These are phyloP conservation scores for Antechinus stuartii DNA, from an alignment of 2,113 vertebrate species.

Conservation along the genomic window DNA sequence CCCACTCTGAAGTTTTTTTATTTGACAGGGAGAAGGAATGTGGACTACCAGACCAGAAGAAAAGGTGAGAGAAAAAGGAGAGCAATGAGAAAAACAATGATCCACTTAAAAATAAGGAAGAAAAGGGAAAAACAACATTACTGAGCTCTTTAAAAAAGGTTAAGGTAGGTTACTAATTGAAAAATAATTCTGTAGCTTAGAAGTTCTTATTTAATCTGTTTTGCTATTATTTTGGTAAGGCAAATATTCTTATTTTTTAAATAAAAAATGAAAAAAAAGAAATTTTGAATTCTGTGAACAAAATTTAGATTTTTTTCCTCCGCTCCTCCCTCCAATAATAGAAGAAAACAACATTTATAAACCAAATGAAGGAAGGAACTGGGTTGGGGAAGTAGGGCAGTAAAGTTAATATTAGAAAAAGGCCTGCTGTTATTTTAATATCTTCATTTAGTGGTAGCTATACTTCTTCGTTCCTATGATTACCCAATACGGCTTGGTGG, in stretches of 20 bases:
- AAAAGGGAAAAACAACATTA: background rate
- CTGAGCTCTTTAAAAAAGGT: fast-evolving
- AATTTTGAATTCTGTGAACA: background rate
- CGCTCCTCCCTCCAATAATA: background rate
- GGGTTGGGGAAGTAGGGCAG: background rate
- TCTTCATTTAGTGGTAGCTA: background rate
- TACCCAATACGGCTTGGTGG: background rate
- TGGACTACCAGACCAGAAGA: background rate
- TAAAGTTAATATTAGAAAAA: background rate
- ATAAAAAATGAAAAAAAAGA: background rate
- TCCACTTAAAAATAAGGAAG: background rate
- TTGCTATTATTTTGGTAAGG: too few relatives aligned
- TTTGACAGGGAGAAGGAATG: fast-evolving
- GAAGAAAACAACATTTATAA: background rate
- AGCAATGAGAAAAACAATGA: fast-evolving
- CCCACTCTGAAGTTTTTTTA: fast-evolving
- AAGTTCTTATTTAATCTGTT: background rate
- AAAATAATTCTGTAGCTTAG: background rate
- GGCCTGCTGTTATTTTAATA: background rate
- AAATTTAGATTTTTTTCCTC: background rate
- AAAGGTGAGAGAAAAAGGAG: fast-evolving
- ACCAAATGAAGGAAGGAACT: background rate
- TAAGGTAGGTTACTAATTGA: fast-evolving
- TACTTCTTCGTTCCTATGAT: background rate
- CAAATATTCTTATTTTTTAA: background rate